A percentile compares a stretch with the other conserved stretches of the same genome.
Evolutionary conservation across 2,797 vertebrate genomes (phyloP).

Genomic region (Danio albolineatus): DNA sequence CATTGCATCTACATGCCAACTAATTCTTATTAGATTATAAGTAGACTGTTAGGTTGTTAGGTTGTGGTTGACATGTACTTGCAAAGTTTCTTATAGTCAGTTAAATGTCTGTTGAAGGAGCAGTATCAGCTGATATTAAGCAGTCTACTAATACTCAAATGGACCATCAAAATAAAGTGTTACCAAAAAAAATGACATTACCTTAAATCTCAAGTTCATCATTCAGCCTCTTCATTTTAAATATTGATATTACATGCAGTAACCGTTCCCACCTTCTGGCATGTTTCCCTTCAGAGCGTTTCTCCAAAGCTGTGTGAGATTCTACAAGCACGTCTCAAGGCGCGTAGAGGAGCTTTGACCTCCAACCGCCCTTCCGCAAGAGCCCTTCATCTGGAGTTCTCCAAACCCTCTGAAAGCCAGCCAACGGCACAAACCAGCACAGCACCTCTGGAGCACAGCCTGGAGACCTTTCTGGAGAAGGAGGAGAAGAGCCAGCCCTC

Average conservation of each 20-base stretch:
- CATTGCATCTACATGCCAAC: too few relatives aligned
- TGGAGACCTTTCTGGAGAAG: slow-evolving; percentile 75
- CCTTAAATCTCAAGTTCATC: not conserved
- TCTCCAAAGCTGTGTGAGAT: slow-evolving; percentile 77
- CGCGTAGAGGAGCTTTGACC: slow-evolving; percentile 58
- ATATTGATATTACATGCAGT: not conserved
- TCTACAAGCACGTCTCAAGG: slow-evolving; percentile 74
- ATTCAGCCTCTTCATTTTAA: not conserved
- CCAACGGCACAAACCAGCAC: not conserved
- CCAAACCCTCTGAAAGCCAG: slow-evolving; percentile 69
- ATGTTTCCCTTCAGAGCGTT: slow-evolving; percentile 64
- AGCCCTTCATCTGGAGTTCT: slow-evolving; percentile 78
- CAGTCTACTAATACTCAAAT: too few relatives aligned
- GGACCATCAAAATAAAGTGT: too few relatives aligned
- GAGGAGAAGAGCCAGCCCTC: slow-evolving; percentile 66
- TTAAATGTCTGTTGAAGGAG: too few relatives aligned
- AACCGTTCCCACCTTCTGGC: not conserved
- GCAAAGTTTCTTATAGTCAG: too few relatives aligned
- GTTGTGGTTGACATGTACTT: too few relatives aligned
- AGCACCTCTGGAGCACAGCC: slow-evolving; percentile 71
- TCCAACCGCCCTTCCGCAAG: slow-evolving; percentile 68
- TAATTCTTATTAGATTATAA: too few relatives aligned
- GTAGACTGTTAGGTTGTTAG: too few relatives aligned
- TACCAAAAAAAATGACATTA: not conserved
- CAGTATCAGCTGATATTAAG: too few relatives aligned